phyloP scores from a whole-genome alignment of 1,140 invertebrate species.

The Triops cancriformis region DNA sequence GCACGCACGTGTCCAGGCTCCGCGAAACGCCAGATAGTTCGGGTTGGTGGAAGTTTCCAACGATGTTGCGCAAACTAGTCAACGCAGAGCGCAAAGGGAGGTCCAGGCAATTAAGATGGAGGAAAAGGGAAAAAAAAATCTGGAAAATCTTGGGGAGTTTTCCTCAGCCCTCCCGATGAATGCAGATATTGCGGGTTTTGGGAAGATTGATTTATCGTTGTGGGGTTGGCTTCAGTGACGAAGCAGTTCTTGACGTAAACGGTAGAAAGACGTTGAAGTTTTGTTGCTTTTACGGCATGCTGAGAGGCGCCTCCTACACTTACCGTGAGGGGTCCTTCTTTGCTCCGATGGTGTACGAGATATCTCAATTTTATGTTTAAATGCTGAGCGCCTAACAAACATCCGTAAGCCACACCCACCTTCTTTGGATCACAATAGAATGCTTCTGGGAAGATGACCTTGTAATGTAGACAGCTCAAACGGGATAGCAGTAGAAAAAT shows the following conservation, averaged over 20 bases:
- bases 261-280: conserved; percentile 1
- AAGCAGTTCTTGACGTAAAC: not conserved
- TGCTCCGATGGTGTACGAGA: not conserved
- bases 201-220: not conserved
- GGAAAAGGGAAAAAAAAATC: not conserved
- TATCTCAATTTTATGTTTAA: not conserved
- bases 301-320: conserved; percentile 8
- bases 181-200: not conserved
- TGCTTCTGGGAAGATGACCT: not conserved
- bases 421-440: not conserved
- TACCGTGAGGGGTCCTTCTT: not conserved
- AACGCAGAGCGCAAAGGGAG: not conserved
- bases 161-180: not conserved
- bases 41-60: not conserved
- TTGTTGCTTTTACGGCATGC: not conserved
- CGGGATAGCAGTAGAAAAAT: not conserved
- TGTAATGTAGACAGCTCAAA: not conserved
- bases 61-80: conserved; percentile 7
- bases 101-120: conserved; percentile 9
- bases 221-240: not conserved
- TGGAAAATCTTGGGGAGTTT: not conserved
- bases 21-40: not conserved
- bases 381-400: not conserved
- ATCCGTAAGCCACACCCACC: not conserved
- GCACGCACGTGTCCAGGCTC: not conserved